These are phyloP conservation scores for Xerus rutilus DNA, from an alignment of 2,797 vertebrate genomes.

Conservation along the genomic window DNA sequence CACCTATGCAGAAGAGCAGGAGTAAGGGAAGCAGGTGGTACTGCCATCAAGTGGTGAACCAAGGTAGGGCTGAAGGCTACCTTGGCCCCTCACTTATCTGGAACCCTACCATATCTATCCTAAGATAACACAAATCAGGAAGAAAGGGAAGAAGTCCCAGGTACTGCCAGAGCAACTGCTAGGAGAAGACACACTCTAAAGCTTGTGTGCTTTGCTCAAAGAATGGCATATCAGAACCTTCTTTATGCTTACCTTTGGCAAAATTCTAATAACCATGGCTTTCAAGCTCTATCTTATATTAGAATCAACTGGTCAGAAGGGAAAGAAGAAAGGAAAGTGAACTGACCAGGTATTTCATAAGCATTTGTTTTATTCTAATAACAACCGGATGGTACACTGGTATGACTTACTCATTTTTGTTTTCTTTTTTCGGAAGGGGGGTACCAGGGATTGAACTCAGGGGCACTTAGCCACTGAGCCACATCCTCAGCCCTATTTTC, in stretches of 20 bases:
- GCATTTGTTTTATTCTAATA: neutral
- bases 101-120: neutral
- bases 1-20: accelerated
- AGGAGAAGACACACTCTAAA: neutral
- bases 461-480: too few relatives aligned
- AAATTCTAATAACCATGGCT: neutral
- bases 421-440: too few relatives aligned
- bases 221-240: neutral
- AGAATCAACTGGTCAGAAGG: neutral
- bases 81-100: neutral
- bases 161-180: neutral
- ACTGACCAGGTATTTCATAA: neutral
- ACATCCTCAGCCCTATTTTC: too few relatives aligned
- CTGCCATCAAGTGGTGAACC: conserved; percentile 84
- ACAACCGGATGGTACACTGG: neutral
- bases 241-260: neutral
- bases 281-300: neutral
- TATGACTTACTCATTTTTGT: neutral
- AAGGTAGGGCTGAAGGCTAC: neutral
- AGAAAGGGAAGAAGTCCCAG: neutral
- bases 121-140: neutral
- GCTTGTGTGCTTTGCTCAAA: neutral
- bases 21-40: conserved; percentile 62
- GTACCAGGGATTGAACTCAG: too few relatives aligned
- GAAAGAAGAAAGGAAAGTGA: neutral